Base-by-base conservation (phyloP, 64 coral and sea anemone species). In the Montipora efflorescens region DNA sequence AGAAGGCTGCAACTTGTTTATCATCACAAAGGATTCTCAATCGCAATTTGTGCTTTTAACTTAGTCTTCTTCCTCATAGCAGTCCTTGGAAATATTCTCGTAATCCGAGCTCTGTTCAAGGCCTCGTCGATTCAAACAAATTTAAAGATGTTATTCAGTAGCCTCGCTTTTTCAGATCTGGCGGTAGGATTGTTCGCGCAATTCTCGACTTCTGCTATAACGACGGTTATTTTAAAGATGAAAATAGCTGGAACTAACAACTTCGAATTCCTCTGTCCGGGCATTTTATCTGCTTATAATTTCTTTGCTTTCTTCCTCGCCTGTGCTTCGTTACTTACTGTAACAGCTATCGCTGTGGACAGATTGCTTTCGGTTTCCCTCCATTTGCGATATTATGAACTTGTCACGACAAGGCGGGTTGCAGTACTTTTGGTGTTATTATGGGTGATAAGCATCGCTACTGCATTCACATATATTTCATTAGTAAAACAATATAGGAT, bases 281-380 rank as follows among this genome's bases (percentile, higher is more conserved):
- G 1, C 4, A 12, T 67, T 18, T 12, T 67, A 9, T 15, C 62
- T 14, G 62, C 15, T 14, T 67, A 18, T 16, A 14, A 12, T 12
- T 15, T 14, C 4, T 15, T 14, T 4, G 16, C 16, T 1, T 67
- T 14, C 2, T 1, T 67, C 3, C 15, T 67, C 0, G 15, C 62
- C 15, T 12, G 0, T 3, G 12, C 62, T 48, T 87, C 84, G 45
- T 87, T 87, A 49, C 74, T 46, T 1, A 73, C 84, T 2, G 5
- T 87, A 12, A 74, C 66, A 10, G 84, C 84, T n/a, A 87, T 74
- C 13, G 9, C 84, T 20, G 7, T 66, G 10, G 84, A 87, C 44
- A 20, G 84, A 19, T 52, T 87, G 22, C 84, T 87, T 16, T 36
- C 66, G 7, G 43, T 87, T 8, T 48, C 66, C 8, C 66, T 87